Conservation (phyloP, 2,113 vertebrate genomes). For the Anarrhichthys ocellatus region DNA sequence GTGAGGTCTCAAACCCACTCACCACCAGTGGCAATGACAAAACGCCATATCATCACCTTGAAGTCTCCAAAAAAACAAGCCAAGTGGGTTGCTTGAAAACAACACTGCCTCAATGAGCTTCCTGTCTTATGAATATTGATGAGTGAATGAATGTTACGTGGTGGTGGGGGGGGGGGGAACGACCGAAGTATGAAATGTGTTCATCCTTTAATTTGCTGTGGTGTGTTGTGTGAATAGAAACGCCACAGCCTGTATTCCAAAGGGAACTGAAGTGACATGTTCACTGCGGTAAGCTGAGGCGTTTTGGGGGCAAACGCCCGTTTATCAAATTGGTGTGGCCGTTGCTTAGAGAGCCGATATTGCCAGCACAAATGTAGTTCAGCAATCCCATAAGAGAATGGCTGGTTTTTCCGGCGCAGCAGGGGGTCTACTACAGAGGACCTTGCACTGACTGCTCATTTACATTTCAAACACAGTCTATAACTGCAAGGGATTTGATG, state of each 20-base stretch:
- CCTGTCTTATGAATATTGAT: conserved; percentile 71
- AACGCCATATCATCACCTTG: conserved; percentile 58
- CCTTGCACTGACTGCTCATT: conserved; percentile 79
- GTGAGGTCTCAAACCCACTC: conserved; percentile 70
- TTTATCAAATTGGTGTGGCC: conserved; percentile 57
- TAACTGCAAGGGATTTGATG: conserved; percentile 83
- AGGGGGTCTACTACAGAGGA: conserved; percentile 79
- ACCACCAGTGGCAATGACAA: conserved; percentile 59
- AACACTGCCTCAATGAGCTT: conserved; percentile 47
- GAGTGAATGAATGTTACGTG: conserved; percentile 47
- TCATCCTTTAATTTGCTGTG: conserved; percentile 21
- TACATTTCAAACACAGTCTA: conserved; percentile 83
- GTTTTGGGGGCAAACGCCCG: conserved; percentile 19
- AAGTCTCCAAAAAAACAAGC: conserved; percentile 40
- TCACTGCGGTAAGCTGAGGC: conserved; percentile 13
- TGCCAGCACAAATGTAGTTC: conserved; percentile 46
- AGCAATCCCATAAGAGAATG: conserved; percentile 70
- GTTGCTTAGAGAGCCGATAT: conserved; percentile 52
- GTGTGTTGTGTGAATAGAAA: conserved; percentile 32
- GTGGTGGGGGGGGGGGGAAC: background rate
- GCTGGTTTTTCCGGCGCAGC: conserved; percentile 50
- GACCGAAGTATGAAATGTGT: conserved; percentile 30
- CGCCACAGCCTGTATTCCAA: conserved; percentile 11
- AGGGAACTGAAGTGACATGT: conserved; percentile 28
- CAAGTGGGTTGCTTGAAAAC: conserved; percentile 54